Evolutionary conservation across 2,797 vertebrate genomes (phyloP).

Genomic region (Epinephelus awoara): DNA sequence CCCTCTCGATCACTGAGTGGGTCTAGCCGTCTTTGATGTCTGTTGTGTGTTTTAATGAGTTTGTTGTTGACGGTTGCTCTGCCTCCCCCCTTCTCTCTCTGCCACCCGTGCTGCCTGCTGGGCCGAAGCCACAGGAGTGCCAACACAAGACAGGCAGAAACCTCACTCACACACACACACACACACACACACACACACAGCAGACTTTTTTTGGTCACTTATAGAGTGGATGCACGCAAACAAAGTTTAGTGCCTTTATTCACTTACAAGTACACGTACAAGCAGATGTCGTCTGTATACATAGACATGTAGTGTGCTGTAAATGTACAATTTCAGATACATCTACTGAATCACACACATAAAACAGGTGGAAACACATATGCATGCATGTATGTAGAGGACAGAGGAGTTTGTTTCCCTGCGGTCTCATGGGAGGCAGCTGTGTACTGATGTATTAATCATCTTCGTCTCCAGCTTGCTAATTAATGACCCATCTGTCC

Average conservation of each 20-base stretch:
- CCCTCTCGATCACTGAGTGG: constrained; percentile 26
- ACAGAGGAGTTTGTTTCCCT: constrained; percentile 65
- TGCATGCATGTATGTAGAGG: constrained; percentile 43
- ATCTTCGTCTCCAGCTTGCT: constrained; percentile 81
- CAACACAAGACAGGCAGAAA: constrained; percentile 43
- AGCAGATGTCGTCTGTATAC: constrained; percentile 9
- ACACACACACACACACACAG: background rate
- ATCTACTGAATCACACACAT: background rate
- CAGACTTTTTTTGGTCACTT: constrained; percentile 1
- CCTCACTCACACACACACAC: background rate
- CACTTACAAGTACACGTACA: background rate
- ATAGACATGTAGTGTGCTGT: background rate
- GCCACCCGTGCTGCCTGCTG: constrained; percentile 44
- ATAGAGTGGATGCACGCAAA: background rate
- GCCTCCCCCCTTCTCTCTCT: constrained; percentile 24
- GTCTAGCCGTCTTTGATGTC: constrained; percentile 71
- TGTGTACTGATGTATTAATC: constrained; percentile 86
- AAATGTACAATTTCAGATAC: constrained; percentile 3
- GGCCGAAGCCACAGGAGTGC: constrained; percentile 51
- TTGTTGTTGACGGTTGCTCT: constrained; percentile 64
- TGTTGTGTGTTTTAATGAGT: constrained; percentile 81
- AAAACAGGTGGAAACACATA: background rate
- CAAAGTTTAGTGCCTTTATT: background rate
- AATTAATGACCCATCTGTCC: constrained; percentile 89
- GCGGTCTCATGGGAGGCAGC: constrained; percentile 69